These are phyloP conservation scores for Meloidogyne chitwoodi DNA, from an alignment of 1,140 invertebrate genomes.

Conservation along the genomic window DNA sequence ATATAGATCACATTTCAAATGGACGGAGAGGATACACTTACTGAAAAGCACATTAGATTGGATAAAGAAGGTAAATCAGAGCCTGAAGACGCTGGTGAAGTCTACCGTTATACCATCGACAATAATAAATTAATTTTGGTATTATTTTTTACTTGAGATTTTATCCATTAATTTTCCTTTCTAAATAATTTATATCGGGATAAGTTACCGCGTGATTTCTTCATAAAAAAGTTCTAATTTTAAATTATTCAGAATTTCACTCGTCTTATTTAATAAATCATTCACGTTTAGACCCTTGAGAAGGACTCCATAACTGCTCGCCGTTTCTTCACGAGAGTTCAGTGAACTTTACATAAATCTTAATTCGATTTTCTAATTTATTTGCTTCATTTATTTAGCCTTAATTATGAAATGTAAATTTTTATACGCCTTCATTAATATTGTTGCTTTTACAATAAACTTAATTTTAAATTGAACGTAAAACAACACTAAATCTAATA, in stretches of 20 bases:
- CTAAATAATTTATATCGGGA: no score
- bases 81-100: constrained; percentile 43
- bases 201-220: no score
- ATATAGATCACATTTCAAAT: constrained; percentile 50
- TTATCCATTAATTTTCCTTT: no score
- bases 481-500: not conserved
- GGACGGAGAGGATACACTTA: constrained; percentile 31
- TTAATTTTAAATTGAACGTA: not conserved
- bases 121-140: constrained; percentile 48
- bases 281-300: constrained; percentile 23
- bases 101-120: constrained; percentile 46
- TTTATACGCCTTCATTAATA: not conserved
- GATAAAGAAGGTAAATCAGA: constrained; percentile 20
- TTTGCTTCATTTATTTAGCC: not conserved
- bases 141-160: constrained; percentile 9
- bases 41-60: constrained; percentile 48
- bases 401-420: not conserved
- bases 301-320: constrained; percentile 24
- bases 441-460: not conserved
- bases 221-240: no score
- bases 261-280: not conserved
- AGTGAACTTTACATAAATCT: constrained; percentile 2
- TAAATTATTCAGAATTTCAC: no score
- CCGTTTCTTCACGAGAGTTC: constrained; percentile 28
- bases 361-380: not conserved